Conservation (phyloP, 2,888 invertebrate species). For the Cremastobaeus sp. region DNA sequence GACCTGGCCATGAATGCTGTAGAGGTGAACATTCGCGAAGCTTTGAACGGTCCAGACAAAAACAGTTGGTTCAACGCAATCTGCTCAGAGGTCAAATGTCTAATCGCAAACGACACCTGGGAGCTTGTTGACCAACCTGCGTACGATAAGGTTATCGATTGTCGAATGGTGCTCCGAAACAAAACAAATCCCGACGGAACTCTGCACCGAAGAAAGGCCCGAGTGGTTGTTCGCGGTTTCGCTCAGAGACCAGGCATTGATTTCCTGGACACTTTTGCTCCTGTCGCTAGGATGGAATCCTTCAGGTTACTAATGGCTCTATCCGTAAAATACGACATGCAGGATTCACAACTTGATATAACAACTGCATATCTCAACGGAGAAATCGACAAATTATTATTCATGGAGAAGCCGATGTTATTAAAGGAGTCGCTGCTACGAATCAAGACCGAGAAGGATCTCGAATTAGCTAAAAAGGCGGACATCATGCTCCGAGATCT, state of each 20-base stretch:
- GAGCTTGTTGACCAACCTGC: constrained; percentile 8
- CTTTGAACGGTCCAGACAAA: constrained; percentile 10
- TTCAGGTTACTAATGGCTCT: constrained; percentile 52
- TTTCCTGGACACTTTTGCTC: constrained; percentile 58
- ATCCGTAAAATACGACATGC: constrained; percentile 47
- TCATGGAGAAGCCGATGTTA: constrained; percentile 58
- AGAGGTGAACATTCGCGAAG: constrained; percentile 8
- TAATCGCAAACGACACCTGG: constrained; percentile 28
- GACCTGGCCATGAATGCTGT: constrained; percentile 5
- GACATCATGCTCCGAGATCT: neutral
- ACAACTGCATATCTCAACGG: constrained; percentile 64
- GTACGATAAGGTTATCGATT: constrained; percentile 23
- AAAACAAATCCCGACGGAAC: constrained; percentile 22
- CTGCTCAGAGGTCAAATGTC: constrained; percentile 1
- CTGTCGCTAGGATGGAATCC: constrained; percentile 57
- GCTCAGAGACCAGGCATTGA: constrained; percentile 47
- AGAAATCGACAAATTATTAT: constrained; percentile 29
- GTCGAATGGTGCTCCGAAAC: constrained; percentile 32
- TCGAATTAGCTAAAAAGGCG: neutral
- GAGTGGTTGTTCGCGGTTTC: constrained; percentile 47
- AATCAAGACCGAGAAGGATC: neutral
- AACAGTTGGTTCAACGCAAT: constrained; percentile 23
- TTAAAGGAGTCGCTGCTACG: constrained; percentile 24
- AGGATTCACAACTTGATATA: constrained; percentile 62
- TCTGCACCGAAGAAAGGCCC: constrained; percentile 30